Conservation (phyloP, 2,888 invertebrate species). For the Ecliptopera silaceata region DNA sequence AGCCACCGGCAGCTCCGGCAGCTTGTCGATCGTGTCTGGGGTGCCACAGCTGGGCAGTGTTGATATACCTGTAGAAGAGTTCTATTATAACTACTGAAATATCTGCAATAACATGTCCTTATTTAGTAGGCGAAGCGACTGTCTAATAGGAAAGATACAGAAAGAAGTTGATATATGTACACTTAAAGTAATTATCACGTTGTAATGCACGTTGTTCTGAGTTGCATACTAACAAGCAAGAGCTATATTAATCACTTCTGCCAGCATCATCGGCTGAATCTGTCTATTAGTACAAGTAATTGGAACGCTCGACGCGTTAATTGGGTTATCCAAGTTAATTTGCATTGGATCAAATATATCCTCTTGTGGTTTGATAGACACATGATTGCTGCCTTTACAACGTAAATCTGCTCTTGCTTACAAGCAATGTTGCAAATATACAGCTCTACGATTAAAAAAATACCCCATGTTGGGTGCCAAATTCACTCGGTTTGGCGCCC, state of each 20-base stretch:
- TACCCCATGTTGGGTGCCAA: neutral
- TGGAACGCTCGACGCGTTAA: conserved; percentile 9
- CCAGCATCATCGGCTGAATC: conserved; percentile 12
- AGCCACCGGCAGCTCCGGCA: conserved; percentile 91
- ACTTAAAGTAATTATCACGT: no score
- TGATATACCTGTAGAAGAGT: conserved; percentile 87
- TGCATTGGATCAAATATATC: conserved; percentile 2
- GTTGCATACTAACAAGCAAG: no score
- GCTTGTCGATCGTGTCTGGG: conserved; percentile 86
- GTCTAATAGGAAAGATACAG: no score
- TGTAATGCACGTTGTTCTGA: no score
- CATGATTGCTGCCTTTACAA: neutral
- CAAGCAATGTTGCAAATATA: neutral
- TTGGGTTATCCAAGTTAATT: conserved; percentile 4
- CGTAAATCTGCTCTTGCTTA: no score
- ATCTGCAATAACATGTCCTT: neutral
- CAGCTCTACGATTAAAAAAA: neutral
- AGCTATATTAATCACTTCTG: neutral
- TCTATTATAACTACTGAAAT: neutral
- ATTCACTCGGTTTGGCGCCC: neutral
- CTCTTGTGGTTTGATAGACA: conserved; percentile 1
- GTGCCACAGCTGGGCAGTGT: conserved; percentile 91
- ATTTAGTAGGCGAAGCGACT: no score
- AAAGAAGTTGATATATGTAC: no score
- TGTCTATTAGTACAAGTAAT: conserved; percentile 4